Conservation (phyloP, 2,797 vertebrate genomes). For the Sciurus carolinensis region DNA sequence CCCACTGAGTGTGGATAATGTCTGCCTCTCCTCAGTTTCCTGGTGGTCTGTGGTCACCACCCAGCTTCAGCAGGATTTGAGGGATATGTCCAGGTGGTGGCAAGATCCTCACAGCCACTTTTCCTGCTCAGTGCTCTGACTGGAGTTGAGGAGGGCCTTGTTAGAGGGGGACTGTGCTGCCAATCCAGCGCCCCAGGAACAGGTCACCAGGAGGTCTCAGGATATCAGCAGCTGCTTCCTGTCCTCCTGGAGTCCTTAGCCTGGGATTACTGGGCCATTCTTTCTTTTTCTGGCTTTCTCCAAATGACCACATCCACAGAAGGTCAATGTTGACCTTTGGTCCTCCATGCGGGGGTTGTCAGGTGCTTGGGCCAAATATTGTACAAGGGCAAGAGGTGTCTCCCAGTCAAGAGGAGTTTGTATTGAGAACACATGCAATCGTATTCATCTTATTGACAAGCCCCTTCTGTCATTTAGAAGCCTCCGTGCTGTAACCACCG, state of each 20-base stretch:
- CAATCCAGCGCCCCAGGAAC: not conserved
- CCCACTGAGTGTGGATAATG: not conserved
- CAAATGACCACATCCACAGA: not conserved
- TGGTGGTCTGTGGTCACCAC: not conserved
- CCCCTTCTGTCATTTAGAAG: not conserved
- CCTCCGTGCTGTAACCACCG: not conserved
- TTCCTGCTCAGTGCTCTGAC: not conserved
- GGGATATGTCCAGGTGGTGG: not conserved
- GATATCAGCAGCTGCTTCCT: not conserved
- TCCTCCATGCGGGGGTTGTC: not conserved
- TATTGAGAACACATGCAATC: not conserved
- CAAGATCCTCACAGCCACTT: not conserved
- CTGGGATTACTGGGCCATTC: not conserved
- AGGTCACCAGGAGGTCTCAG: not conserved
- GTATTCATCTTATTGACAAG: not conserved
- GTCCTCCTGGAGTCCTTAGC: not conserved
- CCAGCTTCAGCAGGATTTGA: not conserved
- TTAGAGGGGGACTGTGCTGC: not conserved
- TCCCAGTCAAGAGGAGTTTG: not conserved
- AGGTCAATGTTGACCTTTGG: not conserved
- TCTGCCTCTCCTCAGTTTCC: not conserved
- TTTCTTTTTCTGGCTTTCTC: slow-evolving; percentile 26
- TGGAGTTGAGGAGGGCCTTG: not conserved
- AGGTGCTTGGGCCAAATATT: not conserved
- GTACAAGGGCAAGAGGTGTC: not conserved